Conservation (phyloP, 1,140 invertebrate species). For the Euwallacea fornicatus region DNA sequence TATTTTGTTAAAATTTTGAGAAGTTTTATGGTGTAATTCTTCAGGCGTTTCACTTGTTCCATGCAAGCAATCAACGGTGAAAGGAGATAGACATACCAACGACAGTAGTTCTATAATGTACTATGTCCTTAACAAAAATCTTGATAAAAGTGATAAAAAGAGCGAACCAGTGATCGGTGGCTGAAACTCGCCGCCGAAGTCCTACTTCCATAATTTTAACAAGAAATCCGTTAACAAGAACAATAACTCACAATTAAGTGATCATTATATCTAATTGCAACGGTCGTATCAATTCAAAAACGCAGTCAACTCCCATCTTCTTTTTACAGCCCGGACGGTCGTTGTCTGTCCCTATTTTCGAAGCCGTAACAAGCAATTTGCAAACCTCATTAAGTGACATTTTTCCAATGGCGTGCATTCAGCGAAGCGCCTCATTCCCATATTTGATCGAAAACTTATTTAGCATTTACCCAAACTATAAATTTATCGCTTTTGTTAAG, state of each 20-base stretch:
- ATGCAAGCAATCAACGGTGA: no score
- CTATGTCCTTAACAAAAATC: no score
- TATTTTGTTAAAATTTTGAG: no score
- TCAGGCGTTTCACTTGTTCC: no score
- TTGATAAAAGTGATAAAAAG: no score
- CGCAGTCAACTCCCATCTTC: conserved; percentile 35
- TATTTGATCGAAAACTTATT: no score
- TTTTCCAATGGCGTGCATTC: conserved; percentile 18
- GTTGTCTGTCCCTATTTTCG: conserved; percentile 48
- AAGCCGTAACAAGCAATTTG: conserved; percentile 50
- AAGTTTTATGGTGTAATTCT: no score
- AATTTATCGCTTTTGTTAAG: no score
- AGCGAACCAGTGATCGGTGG: background rate
- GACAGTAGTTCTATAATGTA: no score
- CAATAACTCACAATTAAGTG: conserved; percentile 53
- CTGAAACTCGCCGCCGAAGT: conserved; percentile 6
- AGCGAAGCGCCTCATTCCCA: background rate
- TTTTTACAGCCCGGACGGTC: conserved; percentile 29
- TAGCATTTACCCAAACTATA: no score
- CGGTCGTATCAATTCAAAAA: conserved; percentile 49
- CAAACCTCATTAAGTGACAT: conserved; percentile 47
- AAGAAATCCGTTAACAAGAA: conserved; percentile 50
- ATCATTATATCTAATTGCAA: conserved; percentile 53
- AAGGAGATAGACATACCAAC: no score
- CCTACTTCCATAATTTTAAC: conserved; percentile 48